Base-by-base conservation (phyloP, 2,797 vertebrate genomes). In the Kryptolebias ocellatus region DNA sequence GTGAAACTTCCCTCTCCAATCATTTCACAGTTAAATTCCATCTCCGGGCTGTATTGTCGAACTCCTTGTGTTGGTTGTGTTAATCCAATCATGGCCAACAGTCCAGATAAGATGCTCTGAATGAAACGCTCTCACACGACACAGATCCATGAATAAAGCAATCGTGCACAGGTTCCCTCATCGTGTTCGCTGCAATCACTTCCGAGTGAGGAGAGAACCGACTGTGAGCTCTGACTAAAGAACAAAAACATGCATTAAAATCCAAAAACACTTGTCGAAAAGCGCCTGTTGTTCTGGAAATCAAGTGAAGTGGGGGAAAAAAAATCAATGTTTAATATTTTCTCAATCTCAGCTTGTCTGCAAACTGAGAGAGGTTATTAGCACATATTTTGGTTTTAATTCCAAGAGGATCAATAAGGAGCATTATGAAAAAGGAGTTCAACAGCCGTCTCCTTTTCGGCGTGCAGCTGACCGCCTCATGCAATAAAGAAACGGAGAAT, bases 31-130 rank as follows among this genome's bases (percentile, higher is more conserved):
- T 85, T 69, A 81, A 88, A 91, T 89, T 79, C 83, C 70, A 88
- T 85, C 83, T 67, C 71, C 57, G 67, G 63, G 67, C 68, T 74
- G 81, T 34, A 55, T 70, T 77, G 79, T 77, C 67, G 55, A 9
- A 50, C 69, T 79, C 49, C 10, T 45, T 58, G 62, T 34, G 57
- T 69, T 78, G 42, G 60, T 29, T 74, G 51, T 53, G 64, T 79
- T 90, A 86, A 90, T 92, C 86, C 84, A 90, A 89, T 91, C 88
- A 84, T 27, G 7, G 29, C 69, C 72, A 61, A 53, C 11, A 12
- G 63, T 74, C 74, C n/a, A 4, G 83, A 84, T 84, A 85, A 82
- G 81, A 81, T 70, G 67, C 67, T 64, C 53, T 61, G 51, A 86
- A 86, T 89, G 75, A 73, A 80, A 85, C 70, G 52, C 60, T 74